Percentiles rank a stretch among this genome's conserved stretches.
These are phyloP conservation scores for Pachycephus smyrnensis DNA, from an alignment of 2,888 invertebrate genomes.

Conservation along the genomic window DNA sequence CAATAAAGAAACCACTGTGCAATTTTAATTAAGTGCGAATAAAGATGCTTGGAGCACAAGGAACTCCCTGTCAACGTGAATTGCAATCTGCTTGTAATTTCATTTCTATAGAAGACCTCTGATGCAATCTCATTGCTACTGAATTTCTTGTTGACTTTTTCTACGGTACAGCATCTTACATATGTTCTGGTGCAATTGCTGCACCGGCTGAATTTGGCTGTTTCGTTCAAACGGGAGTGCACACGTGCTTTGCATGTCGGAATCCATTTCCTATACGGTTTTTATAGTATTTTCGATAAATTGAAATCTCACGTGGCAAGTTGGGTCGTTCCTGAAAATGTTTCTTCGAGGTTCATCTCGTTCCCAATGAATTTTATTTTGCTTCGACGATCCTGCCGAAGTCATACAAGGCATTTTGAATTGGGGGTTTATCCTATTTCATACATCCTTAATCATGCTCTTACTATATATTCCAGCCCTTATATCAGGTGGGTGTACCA, in stretches of 20 bases:
- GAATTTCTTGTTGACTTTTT: not conserved
- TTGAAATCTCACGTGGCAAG: not conserved
- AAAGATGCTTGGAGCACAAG: not conserved
- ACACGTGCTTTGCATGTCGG: not conserved
- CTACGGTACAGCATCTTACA: not conserved
- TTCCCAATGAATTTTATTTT: not conserved
- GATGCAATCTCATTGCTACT: not conserved
- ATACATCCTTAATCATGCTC: no score
- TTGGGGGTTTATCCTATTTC: not conserved
- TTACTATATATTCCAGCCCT: no score
- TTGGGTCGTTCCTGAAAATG: not conserved
- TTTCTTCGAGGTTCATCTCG: not conserved
- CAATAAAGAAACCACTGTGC: not conserved
- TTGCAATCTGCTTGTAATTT: not conserved
- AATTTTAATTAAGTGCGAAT: not conserved
- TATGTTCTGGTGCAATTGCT: not conserved
- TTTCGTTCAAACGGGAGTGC: not conserved
- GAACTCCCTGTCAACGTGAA: not conserved
- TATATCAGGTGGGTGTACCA: no score
- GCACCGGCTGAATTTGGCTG: not conserved
- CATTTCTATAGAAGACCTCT: not conserved
- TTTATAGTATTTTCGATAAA: not conserved
- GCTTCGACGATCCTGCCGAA: not conserved
- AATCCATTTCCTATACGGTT: not conserved
- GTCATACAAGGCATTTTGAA: not conserved